These are phyloP conservation scores for Rhinella marina DNA, from an alignment of 2,797 vertebrate genomes.

Conservation along the genomic window DNA sequence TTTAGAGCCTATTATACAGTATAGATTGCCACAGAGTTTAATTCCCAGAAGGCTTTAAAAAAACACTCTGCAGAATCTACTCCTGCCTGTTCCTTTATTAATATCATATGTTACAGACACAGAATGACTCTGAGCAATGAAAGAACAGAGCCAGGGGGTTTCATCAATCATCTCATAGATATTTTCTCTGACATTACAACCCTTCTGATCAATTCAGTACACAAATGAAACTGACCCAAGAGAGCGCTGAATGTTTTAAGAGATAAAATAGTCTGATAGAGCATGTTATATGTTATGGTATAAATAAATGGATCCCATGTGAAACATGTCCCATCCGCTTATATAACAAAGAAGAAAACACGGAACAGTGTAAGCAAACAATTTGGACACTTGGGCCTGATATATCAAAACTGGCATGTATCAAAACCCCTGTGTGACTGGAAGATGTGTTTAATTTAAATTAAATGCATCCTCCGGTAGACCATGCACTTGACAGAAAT, in stretches of 20 bases:
- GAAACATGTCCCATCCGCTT: background rate
- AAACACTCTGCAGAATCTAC: background rate
- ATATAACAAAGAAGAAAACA: background rate
- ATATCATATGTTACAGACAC: background rate
- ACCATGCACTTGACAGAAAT: too few relatives aligned
- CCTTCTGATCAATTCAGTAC: slow-evolving; percentile 39
- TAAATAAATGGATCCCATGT: background rate
- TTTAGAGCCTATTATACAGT: background rate
- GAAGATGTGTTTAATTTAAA: too few relatives aligned
- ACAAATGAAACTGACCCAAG: slow-evolving; percentile 28
- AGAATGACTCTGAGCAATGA: slow-evolving; percentile 2
- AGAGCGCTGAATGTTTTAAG: slow-evolving; percentile 18
- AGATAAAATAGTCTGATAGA: slow-evolving; percentile 26
- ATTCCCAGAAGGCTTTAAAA: background rate
- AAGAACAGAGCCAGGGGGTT: background rate
- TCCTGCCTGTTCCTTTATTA: background rate
- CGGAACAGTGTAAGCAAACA: background rate
- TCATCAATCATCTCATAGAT: slow-evolving; percentile 22
- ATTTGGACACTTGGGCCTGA: background rate
- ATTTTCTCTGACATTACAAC: slow-evolving; percentile 19
- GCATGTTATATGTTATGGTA: background rate
- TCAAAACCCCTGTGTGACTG: too few relatives aligned
- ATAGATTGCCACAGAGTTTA: background rate
- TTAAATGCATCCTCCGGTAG: too few relatives aligned
- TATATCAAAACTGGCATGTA: too few relatives aligned